phyloP scores from a whole-genome alignment of 2,113 vertebrate species.

The Callopanchax toddi region DNA sequence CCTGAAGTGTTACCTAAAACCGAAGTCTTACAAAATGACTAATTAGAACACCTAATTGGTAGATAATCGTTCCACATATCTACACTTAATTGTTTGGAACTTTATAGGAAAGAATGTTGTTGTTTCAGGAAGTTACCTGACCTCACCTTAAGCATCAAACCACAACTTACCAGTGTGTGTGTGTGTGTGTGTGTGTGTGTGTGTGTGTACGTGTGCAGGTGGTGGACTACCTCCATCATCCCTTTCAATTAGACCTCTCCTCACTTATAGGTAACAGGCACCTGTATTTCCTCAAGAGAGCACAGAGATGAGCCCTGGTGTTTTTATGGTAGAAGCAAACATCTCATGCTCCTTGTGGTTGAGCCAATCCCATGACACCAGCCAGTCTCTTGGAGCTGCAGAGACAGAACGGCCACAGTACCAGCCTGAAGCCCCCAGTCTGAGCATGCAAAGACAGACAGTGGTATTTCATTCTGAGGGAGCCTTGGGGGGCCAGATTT shows the following conservation, averaged over 20 bases:
- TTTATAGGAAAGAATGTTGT: not conserved
- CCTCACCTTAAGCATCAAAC: constrained; percentile 33
- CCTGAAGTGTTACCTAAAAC: constrained; percentile 15
- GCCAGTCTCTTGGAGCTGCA: constrained; percentile 27
- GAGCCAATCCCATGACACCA: constrained; percentile 29
- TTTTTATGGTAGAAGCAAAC: constrained; percentile 3
- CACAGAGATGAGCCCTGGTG: not conserved
- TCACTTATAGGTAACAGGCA: not conserved
- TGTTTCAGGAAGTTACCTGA: constrained; percentile 35
- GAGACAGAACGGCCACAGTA: constrained; percentile 35
- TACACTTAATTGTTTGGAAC: constrained; percentile 17
- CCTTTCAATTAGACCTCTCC: constrained; percentile 9
- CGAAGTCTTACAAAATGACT: no score
- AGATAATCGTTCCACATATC: constrained; percentile 27
- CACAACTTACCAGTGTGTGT: constrained; percentile 5
- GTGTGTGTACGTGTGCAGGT: constrained; percentile 1
- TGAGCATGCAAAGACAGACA: constrained; percentile 67
- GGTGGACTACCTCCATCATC: constrained; percentile 12
- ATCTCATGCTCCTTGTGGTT: not conserved
- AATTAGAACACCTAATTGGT: no score
- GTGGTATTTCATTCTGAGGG: constrained; percentile 65
- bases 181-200: not conserved
- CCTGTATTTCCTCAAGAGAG: constrained; percentile 15
- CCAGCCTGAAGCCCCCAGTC: constrained; percentile 54
- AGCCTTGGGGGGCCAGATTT: constrained; percentile 63